These are phyloP conservation scores for Drosophila merina DNA, from an alignment of 2,888 invertebrate species.

Conservation along the genomic window DNA sequence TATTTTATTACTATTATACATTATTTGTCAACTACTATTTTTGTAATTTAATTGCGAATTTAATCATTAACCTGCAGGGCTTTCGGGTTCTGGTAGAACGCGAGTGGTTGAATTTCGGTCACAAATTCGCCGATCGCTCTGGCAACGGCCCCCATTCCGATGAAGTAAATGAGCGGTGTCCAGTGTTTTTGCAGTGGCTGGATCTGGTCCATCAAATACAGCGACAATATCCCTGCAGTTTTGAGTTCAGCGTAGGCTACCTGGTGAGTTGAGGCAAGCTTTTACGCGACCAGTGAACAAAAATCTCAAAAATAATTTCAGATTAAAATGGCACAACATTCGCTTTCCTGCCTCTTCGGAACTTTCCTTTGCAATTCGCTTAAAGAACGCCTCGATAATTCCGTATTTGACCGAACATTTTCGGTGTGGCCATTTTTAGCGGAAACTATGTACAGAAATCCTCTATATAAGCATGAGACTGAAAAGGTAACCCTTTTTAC, in stretches of 20 bases:
- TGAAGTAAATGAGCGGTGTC: constrained; percentile 97
- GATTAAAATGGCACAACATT: constrained; percentile 97
- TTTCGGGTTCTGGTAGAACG: constrained; percentile 96
- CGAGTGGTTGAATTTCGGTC: constrained; percentile 99
- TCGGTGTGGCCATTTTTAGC: constrained; percentile 95
- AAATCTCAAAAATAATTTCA: constrained; percentile 79
- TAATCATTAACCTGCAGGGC: constrained; percentile 86
- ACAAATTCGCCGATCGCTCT: constrained; percentile 98
- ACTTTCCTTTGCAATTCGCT: constrained; percentile 96
- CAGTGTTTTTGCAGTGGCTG: constrained; percentile 98
- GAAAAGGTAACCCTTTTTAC: constrained; percentile 74
- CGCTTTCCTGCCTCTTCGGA: constrained; percentile 97
- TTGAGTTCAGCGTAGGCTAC: constrained; percentile 97
- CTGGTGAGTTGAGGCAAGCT: constrained; percentile 86
- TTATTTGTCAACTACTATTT: too few relatives aligned
- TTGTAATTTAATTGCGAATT: too few relatives aligned
- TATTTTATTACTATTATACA: too few relatives aligned
- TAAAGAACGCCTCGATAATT: constrained; percentile 88
- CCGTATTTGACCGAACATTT: constrained; percentile 89
- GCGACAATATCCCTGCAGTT: constrained; percentile 94
- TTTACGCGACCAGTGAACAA: background rate
- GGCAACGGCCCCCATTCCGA: constrained; percentile 92
- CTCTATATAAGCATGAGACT: constrained; percentile 88
- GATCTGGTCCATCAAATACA: constrained; percentile 97
- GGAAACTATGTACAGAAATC: constrained; percentile 92